Evolutionary conservation across 1,140 invertebrate genomes (phyloP).

Genomic region (Bombus picipes): DNA sequence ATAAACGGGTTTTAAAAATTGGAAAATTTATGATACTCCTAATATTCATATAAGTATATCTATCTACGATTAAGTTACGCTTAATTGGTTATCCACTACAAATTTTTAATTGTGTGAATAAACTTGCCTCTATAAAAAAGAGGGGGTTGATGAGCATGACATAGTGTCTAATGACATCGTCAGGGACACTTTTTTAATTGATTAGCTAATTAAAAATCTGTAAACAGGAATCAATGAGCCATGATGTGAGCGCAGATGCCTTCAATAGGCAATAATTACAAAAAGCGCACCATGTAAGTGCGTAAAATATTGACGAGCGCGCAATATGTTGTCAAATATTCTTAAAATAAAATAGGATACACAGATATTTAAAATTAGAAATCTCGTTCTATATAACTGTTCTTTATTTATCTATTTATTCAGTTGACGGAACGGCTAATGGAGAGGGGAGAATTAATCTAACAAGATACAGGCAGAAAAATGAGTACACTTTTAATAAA

Average conservation of each 20-base stretch:
- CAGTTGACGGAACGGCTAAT: no score
- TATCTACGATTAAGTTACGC: background rate
- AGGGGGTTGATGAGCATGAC: background rate
- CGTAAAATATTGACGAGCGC: background rate
- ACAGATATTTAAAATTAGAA: no score
- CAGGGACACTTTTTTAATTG: background rate
- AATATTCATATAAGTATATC: no score
- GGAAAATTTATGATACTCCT: background rate
- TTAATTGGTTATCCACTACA: background rate
- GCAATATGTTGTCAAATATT: background rate
- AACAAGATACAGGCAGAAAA: no score
- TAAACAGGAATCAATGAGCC: background rate
- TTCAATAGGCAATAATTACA: background rate
- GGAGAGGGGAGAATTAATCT: no score
- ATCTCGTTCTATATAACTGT: no score
- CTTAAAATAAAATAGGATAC: no score
- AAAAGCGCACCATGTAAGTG: background rate
- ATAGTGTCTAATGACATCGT: background rate
- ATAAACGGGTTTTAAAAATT: background rate
- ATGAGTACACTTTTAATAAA: no score
- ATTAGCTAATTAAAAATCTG: slow-evolving; percentile 7
- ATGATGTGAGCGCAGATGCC: background rate
- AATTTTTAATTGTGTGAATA: background rate
- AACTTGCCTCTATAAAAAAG: background rate
- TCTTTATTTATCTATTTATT: no score